Evolutionary conservation across 2,113 vertebrate species (phyloP), one percentile per base, ranked within the genome.

Genomic region (Grammomys surdaster): DNA sequence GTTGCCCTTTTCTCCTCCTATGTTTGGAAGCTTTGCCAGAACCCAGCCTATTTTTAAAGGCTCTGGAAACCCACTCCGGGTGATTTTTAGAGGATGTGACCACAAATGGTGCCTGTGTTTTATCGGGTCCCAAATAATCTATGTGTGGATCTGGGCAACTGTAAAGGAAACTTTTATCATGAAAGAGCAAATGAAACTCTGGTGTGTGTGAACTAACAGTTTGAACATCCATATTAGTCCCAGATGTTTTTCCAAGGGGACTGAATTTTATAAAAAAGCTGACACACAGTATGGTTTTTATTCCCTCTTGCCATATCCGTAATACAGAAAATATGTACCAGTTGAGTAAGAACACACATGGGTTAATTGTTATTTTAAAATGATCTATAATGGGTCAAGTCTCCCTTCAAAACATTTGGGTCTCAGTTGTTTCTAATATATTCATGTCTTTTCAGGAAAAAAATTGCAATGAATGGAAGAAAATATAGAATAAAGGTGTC

Each of bases 221-320:
- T 98, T 97, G 97, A 96, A 84, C 96, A 93, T 1, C 0, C 85
- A 96, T 96, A 98, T 98, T 98, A 98, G 90, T 98, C 97, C 97
- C 98, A 98, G 98, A 98, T 99, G 98, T 98, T 98, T 97, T 96
- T 97, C 97, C 97, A 97, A 94, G 96, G 82, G 43, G 78, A 95
- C 43, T 84, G 70, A 90, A 76, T 91, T 95, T 97, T 96, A 86
- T 77, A 91, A 92, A 95, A 96, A 97, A 97, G 43, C 93, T 85
- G 76, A 95, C n/a, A 91, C 70, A 88, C 65, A 78, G 46, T 82
- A 90, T 56, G 63, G 8, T 70, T 95, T 97, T 91, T 92, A 92
- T 95, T 92, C 67, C 70, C n/a, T 96, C 91, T 96, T 94, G 73
- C 60, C 76, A 88, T 76, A 95, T n/a, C 69, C 19, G 95, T 88